Base-by-base conservation (phyloP, 2,113 vertebrate species). In the Sula dactylatra region DNA sequence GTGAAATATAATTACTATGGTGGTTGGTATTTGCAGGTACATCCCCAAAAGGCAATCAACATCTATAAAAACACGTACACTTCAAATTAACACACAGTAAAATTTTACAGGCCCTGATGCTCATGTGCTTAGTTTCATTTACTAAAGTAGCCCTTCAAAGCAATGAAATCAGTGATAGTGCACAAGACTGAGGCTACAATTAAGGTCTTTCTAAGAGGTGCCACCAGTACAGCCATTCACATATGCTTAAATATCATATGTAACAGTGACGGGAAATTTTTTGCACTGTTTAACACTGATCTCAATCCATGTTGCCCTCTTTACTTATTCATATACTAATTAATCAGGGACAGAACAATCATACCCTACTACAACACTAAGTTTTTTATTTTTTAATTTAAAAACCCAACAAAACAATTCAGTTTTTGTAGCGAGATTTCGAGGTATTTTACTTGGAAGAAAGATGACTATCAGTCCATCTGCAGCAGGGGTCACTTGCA, bases 401-500 rank as follows among this genome's bases (percentile, higher is more conserved):
- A 74, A 70, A 36, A 38, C 2, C 2, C 12, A 55, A 73, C 14
- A 45, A 26, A 65, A 52, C 19, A 73, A 65, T 26, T 50, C 38
- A 29, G 25, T 7, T 44, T 74, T 77, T 26, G 2, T 25, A 67
- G 52, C 16, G 69, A 76, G n/a, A 40, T 67, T 71, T 72, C 1
- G 1, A 82, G 31, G 18, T 50, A 29, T 88, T 93, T 85, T 45
- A 73, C 32, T 77, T 62, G 36, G 18, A 73, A 34, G 20, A 50
- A 61, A 72, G 54, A 70, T 12, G 34, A 26, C 77, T 52, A 38
- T 59, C 47, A 67, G 69, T 65, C 36, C 40, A 54, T 24, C 59
- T 72, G 84, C 73, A 93, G 93, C 79, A 92, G 88, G 71, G 54
- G 66, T 86, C 66, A 88, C 59, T 82, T 88, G 82, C 62, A 94